Evolutionary conservation across 2,888 invertebrate species (phyloP).

Genomic region (Erannis defoliaria): DNA sequence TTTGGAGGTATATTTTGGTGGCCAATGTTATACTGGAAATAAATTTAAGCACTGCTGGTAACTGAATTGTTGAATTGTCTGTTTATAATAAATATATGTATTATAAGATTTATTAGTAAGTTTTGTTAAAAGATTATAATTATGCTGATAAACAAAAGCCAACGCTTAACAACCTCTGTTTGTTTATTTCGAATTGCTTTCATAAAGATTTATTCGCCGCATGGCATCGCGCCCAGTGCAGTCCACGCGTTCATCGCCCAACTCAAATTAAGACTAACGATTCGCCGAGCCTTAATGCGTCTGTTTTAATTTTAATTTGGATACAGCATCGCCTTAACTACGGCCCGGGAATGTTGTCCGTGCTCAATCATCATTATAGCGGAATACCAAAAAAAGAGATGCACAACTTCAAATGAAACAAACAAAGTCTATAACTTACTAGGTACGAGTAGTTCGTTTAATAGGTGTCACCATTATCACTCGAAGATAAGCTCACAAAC

Average conservation of each 20-base stretch:
- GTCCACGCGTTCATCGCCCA: conserved; percentile 54
- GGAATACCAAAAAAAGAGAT: not conserved
- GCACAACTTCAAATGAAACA: not conserved
- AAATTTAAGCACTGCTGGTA: too few species aligned
- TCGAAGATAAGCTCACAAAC: too few species aligned
- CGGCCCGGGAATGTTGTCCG: conserved; percentile 46
- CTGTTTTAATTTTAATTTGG: conserved; percentile 81
- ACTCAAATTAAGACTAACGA: conserved; percentile 84
- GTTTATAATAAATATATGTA: too few species aligned
- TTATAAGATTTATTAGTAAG: too few species aligned
- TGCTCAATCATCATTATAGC: conserved; percentile 46
- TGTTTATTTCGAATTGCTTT: not conserved
- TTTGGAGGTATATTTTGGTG: too few species aligned
- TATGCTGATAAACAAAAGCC: not conserved
- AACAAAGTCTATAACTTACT: too few species aligned
- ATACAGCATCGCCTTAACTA: conserved; percentile 77
- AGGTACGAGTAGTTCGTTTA: too few species aligned
- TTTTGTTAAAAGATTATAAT: not conserved
- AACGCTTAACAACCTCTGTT: not conserved
- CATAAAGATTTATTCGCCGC: conserved; percentile 27
- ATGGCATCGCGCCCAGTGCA: conserved; percentile 48
- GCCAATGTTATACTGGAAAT: too few species aligned
- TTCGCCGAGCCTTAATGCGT: conserved; percentile 69
- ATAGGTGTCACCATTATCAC: too few species aligned
- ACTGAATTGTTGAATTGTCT: too few species aligned